Evolutionary conservation across 2,888 invertebrate genomes (phyloP).

Genomic region (Oxyteleia sp.): DNA sequence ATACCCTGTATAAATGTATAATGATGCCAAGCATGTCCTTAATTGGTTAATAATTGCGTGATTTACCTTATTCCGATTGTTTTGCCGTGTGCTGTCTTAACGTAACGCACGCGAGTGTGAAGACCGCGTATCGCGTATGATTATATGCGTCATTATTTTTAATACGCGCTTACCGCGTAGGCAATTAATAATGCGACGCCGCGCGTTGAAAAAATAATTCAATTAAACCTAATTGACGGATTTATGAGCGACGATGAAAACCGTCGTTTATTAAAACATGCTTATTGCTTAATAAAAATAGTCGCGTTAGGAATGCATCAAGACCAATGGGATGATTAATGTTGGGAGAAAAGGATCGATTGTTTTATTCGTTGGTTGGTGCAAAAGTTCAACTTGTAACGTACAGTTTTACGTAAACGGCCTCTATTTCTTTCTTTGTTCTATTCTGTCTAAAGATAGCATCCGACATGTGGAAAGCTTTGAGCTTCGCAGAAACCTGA

Average conservation of each 20-base stretch:
- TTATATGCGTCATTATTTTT: no score
- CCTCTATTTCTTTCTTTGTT: slow-evolving; percentile 7
- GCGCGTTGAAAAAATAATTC: slow-evolving; percentile 16
- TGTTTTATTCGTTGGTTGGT: no score
- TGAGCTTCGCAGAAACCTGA: slow-evolving; percentile 29
- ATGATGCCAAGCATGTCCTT: no score
- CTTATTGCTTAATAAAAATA: no score
- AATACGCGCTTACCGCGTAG: no score
- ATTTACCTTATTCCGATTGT: no score
- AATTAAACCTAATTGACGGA: slow-evolving; percentile 41
- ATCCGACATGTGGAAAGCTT: slow-evolving; percentile 31
- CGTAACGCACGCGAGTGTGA: no score
- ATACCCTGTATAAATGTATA: no score
- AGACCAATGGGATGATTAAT: neutral
- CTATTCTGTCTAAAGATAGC: slow-evolving; percentile 16
- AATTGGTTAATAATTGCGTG: no score
- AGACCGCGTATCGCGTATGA: no score
- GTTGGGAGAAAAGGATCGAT: neutral
- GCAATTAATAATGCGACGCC: slow-evolving; percentile 35
- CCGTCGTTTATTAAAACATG: neutral
- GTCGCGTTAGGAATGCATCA: neutral
- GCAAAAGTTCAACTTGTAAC: no score
- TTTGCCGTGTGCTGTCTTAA: no score
- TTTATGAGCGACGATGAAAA: slow-evolving; percentile 25
- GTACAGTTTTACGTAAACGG: slow-evolving; percentile 7